Percentiles rank a stretch among this genome's conserved stretches.
Conservation (phyloP, 1,140 invertebrate species). For the Apis laboriosa region DNA sequence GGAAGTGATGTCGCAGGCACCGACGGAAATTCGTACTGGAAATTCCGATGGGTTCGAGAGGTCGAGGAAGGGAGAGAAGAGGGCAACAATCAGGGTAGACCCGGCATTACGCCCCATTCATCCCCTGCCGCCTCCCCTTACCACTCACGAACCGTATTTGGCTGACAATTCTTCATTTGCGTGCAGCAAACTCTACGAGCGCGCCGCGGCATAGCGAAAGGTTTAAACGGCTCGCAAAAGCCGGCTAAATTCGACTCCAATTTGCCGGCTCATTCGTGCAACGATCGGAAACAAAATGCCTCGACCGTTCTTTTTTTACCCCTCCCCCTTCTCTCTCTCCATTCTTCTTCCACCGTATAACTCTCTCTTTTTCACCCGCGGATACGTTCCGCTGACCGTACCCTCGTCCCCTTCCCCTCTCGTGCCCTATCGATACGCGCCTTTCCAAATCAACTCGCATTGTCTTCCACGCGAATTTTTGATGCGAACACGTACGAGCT, state of each 20-base stretch:
- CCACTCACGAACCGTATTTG: conserved; percentile 72
- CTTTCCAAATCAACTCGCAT: conserved; percentile 44
- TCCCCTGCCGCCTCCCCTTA: conserved; percentile 67
- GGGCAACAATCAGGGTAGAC: conserved; percentile 79
- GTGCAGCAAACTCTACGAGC: conserved; percentile 75
- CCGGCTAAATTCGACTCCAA: conserved; percentile 45
- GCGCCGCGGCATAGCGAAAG: conserved; percentile 67
- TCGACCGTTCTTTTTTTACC: conserved; percentile 27
- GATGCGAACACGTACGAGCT: neutral
- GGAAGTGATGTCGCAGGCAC: conserved; percentile 77
- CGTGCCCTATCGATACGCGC: conserved; percentile 38
- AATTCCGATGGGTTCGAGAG: conserved; percentile 77
- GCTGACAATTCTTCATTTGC: conserved; percentile 81
- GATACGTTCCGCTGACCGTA: conserved; percentile 41
- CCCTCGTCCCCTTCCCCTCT: neutral
- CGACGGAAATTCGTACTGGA: conserved; percentile 76
- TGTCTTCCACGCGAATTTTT: conserved; percentile 47
- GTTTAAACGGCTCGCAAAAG: conserved; percentile 67
- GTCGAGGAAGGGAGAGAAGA: conserved; percentile 65
- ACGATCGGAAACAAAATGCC: conserved; percentile 53
- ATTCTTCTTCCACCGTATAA: too few relatives aligned
- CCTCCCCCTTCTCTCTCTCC: neutral
- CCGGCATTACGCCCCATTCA: conserved; percentile 81
- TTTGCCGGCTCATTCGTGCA: conserved; percentile 53
- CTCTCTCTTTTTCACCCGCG: neutral